Conservation (phyloP, 2,888 invertebrate genomes). For the Mylabris sibirica region DNA sequence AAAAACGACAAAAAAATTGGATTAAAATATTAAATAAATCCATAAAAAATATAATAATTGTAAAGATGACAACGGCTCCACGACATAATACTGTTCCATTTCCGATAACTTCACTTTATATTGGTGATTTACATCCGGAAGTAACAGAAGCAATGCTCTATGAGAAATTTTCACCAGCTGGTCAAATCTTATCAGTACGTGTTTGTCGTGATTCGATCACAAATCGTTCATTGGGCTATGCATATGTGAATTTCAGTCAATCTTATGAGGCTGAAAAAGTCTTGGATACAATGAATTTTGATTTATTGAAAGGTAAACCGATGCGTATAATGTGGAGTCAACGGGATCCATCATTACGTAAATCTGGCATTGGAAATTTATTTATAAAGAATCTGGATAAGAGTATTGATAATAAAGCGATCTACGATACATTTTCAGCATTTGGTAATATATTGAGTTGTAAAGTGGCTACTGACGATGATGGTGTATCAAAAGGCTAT, state of each 20-base stretch:
- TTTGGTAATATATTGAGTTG: conserved; percentile 99
- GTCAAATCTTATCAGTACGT: conserved; percentile 96
- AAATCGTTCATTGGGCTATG: conserved; percentile 97
- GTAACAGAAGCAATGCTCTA: conserved; percentile 99
- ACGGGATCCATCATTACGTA: conserved; percentile 95
- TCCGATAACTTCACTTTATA: conserved; percentile 96
- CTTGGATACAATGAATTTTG: conserved; percentile 99
- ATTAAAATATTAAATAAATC: background rate
- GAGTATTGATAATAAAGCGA: conserved; percentile 98
- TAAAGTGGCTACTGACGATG: conserved; percentile 96
- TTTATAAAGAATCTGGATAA: conserved; percentile 99
- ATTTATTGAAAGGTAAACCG: conserved; percentile 94
- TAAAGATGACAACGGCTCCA: background rate
- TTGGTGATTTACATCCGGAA: conserved; percentile 97
- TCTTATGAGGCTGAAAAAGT: conserved; percentile 99
- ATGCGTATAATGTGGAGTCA: conserved; percentile 99
- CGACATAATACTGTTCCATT: conserved; percentile 64
- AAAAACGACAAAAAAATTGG: conserved; percentile 6
- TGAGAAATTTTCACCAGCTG: conserved; percentile 98
- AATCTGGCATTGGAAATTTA: conserved; percentile 98
- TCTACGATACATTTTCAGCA: conserved; percentile 98
- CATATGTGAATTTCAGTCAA: conserved; percentile 99
- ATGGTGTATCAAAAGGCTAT: conserved; percentile 93
- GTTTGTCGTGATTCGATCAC: conserved; percentile 98
- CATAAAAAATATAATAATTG: background rate